phyloP scores from a whole-genome alignment of 2,113 vertebrate species.

The Pseudopipra pipra region DNA sequence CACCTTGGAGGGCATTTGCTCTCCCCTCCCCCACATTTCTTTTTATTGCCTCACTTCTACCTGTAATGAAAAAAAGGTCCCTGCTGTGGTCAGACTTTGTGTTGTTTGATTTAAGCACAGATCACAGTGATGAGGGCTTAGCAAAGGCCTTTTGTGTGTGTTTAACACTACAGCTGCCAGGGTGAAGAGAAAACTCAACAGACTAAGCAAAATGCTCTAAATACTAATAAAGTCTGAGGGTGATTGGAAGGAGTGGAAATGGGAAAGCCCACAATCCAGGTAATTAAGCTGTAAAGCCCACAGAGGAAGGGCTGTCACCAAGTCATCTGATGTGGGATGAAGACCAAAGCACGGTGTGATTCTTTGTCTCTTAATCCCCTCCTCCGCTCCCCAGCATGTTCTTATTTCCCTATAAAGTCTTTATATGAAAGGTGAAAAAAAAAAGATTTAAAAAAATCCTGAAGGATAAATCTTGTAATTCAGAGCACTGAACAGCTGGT shows the following conservation, averaged over 20 bases:
- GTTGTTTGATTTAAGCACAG: slow-evolving; percentile 28
- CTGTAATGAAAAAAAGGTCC: slow-evolving; percentile 26
- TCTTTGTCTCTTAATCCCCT: slow-evolving; percentile 57
- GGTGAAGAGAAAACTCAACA: background rate
- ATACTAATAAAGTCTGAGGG: slow-evolving; percentile 30
- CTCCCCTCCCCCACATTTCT: background rate
- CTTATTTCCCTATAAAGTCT: slow-evolving; percentile 56
- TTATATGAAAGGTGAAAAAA: slow-evolving; percentile 18
- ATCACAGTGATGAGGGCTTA: background rate
- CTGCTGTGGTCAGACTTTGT: background rate
- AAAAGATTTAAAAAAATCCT: slow-evolving; percentile 42
- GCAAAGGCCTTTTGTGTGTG: background rate
- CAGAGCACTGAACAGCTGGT: slow-evolving; percentile 74
- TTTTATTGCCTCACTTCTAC: slow-evolving; percentile 24
- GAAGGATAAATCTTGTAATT: slow-evolving; percentile 77
- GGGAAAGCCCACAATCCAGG: slow-evolving; percentile 39
- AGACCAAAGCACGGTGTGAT: slow-evolving; percentile 43
- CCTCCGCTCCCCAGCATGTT: slow-evolving; percentile 35
- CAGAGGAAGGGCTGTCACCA: slow-evolving; percentile 56
- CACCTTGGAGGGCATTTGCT: background rate
- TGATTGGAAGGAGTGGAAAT: slow-evolving; percentile 33
- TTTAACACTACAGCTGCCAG: slow-evolving; percentile 36
- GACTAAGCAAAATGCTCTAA: slow-evolving; percentile 6
- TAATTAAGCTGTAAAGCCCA: slow-evolving; percentile 71
- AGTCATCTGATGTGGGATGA: slow-evolving; percentile 60